Base-by-base conservation (phyloP, 1,140 invertebrate species). In the Caenorhabditis inopinata region DNA sequence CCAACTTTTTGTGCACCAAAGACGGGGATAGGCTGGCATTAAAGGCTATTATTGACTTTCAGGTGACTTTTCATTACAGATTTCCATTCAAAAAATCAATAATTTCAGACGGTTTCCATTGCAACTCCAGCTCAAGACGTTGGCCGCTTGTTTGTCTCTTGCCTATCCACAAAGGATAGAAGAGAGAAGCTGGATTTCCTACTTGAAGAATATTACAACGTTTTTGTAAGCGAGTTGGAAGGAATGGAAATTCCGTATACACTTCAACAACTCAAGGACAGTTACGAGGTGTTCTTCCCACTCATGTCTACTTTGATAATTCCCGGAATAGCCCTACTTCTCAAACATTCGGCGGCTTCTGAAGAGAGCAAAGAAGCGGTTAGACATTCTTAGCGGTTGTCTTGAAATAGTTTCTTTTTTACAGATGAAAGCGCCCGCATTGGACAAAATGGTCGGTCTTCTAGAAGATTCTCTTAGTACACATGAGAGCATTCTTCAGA, bases 201-300 rank as follows among this genome's bases (percentile, higher is more conserved):
- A 14, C 3, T 68, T n/a, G 58, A 68, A 27, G 58, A 68, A 38
- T 68, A 68, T 32, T 68, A 68, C 32, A 68, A 68, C 7, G 38
- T 32, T 18, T 68, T 68, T 27, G 58, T 68, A 21, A 38, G 38
- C 11, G 58, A 68, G 18, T 18, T 68, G 4, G 58, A 68, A 38
- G 58, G 58, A 68, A 68, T 68, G 58, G 32, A 68, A 9, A 32
- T 68, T 68, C 58, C 58, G 11, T 68, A 68, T 38, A 68, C 58
- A 29, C 32, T 68, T 0, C 58, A 68, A 16, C 27, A 68, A 11
- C 25, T 68, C 5, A 68, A 68, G 7, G 58, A 68, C 21, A 68
- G 58, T 42, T 68, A 68, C 21, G 29, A 68, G 23, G 58, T 68
- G 5, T 68, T 11, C 9, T 68, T 68, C 32, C 58, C 58, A 3